Percentiles rank a stretch among this genome's conserved stretches.
phyloP scores from a whole-genome alignment of 2,888 invertebrate species.

The Oligia strigilis region DNA sequence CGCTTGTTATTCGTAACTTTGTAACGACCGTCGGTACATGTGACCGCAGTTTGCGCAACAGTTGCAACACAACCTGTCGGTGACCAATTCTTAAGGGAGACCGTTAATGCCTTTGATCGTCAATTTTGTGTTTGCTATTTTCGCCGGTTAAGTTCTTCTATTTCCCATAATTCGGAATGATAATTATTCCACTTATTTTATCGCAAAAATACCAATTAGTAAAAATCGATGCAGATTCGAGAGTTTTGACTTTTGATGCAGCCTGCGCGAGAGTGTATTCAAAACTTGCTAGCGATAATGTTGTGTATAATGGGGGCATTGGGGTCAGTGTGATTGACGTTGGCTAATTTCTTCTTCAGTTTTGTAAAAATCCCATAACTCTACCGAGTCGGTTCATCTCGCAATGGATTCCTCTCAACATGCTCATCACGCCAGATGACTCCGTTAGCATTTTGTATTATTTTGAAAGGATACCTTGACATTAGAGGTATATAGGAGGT shows the following conservation, averaged over 20 bases:
- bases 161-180: neutral
- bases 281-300: neutral
- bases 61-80: conserved; percentile 15
- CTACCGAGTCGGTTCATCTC: neutral
- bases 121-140: neutral
- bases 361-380: neutral
- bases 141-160: conserved; percentile 46
- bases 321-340: neutral
- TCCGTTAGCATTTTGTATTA: neutral
- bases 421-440: neutral
- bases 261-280: neutral
- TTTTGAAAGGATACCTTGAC: neutral
- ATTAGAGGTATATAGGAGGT: neutral
- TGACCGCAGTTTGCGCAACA: conserved; percentile 39
- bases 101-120: neutral
- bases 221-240: neutral
- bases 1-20: conserved; percentile 35
- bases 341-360: neutral
- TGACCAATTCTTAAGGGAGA: neutral
- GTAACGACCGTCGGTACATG: neutral
- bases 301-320: neutral
- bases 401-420: conserved; percentile 1
- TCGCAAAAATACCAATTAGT: neutral
- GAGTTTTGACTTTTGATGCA: neutral
- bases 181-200: neutral